Evolutionary conservation across 1,140 invertebrate genomes (phyloP).

Genomic region (Diabrotica undecimpunctata): DNA sequence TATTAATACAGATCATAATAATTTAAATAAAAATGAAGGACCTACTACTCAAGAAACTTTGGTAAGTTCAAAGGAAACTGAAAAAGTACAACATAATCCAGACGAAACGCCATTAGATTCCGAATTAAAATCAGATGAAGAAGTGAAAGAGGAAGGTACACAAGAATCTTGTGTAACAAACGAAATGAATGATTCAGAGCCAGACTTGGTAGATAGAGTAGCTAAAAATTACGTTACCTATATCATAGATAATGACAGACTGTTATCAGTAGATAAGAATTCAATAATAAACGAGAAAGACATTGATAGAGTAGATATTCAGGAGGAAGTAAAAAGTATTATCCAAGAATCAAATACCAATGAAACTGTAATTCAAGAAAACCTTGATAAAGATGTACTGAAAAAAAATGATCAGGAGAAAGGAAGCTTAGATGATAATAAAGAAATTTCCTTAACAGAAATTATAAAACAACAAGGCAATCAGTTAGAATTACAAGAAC

Average conservation of each 20-base stretch:
- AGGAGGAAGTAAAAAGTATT: too few relatives aligned
- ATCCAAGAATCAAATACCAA: too few relatives aligned
- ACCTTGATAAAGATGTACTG: background rate
- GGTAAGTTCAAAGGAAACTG: background rate
- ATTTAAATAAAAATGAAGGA: background rate
- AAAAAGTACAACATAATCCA: background rate
- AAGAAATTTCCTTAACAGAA: background rate
- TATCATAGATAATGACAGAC: constrained; percentile 4
- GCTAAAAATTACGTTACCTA: constrained; percentile 11
- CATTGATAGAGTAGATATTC: too few relatives aligned
- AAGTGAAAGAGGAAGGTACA: background rate
- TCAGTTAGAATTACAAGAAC: too few relatives aligned
- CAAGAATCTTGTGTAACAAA: background rate
- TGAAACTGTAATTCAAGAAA: background rate
- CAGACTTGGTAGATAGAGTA: constrained; percentile 11
- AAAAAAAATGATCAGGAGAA: background rate
- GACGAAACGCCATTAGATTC: background rate
- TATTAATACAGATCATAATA: background rate
- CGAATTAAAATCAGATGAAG: background rate
- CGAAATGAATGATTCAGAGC: background rate
- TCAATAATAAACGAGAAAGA: too few relatives aligned
- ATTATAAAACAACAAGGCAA: too few relatives aligned
- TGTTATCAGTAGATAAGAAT: background rate
- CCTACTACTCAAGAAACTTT: background rate
- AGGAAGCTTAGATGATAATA: background rate